Evolutionary conservation across 2,797 vertebrate genomes (phyloP), one percentile per base, ranked within the genome.

Genomic region (Malurus splendens): DNA sequence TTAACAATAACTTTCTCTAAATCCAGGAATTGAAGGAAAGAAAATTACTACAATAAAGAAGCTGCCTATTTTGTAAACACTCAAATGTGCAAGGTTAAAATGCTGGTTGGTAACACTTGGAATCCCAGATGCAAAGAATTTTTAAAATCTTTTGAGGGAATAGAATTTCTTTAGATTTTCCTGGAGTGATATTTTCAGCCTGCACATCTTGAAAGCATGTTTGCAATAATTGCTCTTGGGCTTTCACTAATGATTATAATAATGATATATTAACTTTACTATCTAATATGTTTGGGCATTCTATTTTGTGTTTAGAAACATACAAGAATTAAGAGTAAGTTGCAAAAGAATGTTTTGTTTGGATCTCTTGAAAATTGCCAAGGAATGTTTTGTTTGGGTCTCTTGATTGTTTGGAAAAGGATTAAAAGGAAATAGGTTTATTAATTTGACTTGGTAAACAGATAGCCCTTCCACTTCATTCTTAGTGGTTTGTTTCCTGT

Each of bases 401-500:
- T 82, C 47, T 42, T 76, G n/a, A 28, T 60, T 48, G 33, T 32
- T 36, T 50, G 10, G 16, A 23, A 75, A 65, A 85, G 51, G 5
- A 8, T 51, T 30, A 14, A 64, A 85, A 13, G 11, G 18, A 14
- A 91, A 7, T 60, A 50, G 47, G 8, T 67, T 82, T 75, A 24
- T 77, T 61, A 33, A 48, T 87, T 36, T 3, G 6, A 10, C 19
- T 52, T 2, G 0, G 27, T 80, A 51, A 85, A 78, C 9, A 59
- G 61, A 25, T n/a, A 70, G 36, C 4, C 14, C 28, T 87, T 87
- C 30, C 16, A 48, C 28, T 61, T 87, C 7, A 11, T 71, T 82
- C 66, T 78, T 87, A 59, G 12, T 75, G 32, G 28, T 71, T 77
- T 91, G n/a, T 82, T 80, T 89, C n/a, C 36, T 70, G 8, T 59